Evolutionary conservation across 23 tunicate genomes (phyloP).

Genomic region (Ciona savignyi): DNA sequence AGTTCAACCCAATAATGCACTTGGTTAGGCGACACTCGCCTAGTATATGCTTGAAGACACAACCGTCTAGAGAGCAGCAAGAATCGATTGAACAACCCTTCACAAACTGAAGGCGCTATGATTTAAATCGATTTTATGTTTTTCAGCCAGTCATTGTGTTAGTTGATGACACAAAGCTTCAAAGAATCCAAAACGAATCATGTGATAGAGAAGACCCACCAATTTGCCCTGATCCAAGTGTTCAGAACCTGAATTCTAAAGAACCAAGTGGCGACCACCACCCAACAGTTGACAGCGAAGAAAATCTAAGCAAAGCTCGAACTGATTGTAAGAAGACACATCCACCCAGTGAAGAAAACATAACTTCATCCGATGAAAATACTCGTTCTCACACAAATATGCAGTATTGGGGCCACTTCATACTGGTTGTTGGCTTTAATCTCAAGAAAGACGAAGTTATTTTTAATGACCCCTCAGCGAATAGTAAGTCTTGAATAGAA

Average conservation of each 20-base stretch:
- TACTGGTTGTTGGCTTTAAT: conserved; percentile 40
- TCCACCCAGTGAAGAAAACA: conserved; percentile 1
- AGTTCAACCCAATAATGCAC: too few species aligned
- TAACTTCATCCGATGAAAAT: too few species aligned
- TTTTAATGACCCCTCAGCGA: conserved; percentile 27
- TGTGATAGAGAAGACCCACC: neutral
- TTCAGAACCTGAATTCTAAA: neutral
- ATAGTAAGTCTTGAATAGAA: too few species aligned
- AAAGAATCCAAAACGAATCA: too few species aligned
- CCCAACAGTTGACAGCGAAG: neutral
- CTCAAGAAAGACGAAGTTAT: conserved; percentile 6
- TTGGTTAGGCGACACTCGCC: too few species aligned
- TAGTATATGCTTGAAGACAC: too few species aligned
- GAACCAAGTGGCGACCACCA: neutral
- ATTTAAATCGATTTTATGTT: too few species aligned
- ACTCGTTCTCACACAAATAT: too few species aligned
- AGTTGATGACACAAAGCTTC: conserved; percentile 15
- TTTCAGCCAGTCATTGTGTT: conserved; percentile 35
- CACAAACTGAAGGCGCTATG: too few species aligned
- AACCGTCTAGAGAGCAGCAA: too few species aligned
- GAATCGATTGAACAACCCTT: too few species aligned
- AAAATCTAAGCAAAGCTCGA: neutral
- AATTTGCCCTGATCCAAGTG: too few species aligned
- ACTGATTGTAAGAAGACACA: neutral
- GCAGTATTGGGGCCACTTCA: conserved; percentile 43